These are phyloP conservation scores for Cataglyphis livida DNA, from an alignment of 2,888 invertebrate species.

Conservation along the genomic window DNA sequence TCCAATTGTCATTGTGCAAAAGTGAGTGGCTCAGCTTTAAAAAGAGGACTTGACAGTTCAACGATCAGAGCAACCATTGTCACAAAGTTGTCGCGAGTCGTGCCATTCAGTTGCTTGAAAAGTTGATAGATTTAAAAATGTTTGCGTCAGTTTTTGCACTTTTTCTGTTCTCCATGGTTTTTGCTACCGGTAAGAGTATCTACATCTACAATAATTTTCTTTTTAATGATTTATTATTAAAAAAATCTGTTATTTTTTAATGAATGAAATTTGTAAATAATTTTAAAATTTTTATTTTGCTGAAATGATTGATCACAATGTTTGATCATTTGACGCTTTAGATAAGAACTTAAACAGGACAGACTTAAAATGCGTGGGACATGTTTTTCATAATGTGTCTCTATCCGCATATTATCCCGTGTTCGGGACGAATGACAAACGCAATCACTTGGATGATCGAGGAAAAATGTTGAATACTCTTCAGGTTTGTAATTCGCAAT, in stretches of 20 bases:
- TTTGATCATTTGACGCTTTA: constrained; percentile 22
- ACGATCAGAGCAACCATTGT: not conserved
- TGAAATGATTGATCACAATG: not conserved
- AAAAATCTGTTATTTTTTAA: not conserved
- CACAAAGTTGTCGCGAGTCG: not conserved
- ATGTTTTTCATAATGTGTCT: constrained; percentile 85
- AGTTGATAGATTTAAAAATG: constrained; percentile 29
- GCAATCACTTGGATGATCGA: constrained; percentile 84
- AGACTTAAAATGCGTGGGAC: constrained; percentile 84
- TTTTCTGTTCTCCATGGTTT: not conserved
- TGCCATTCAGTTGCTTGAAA: not conserved
- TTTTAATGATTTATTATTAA: not conserved
- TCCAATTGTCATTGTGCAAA: constrained; percentile 12
- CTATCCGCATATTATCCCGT: constrained; percentile 87
- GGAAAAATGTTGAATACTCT: constrained; percentile 85
- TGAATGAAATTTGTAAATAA: not conserved
- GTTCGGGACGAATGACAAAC: constrained; percentile 84
- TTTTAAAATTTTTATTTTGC: not conserved
- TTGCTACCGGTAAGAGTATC: constrained; percentile 55
- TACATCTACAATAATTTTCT: not conserved
- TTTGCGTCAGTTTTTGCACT: not conserved
- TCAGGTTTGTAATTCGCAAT: constrained; percentile 83
- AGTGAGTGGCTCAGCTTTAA: constrained; percentile 25
- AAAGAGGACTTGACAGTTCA: not conserved
- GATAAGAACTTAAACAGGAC: constrained; percentile 64